Evolutionary conservation across 2,113 vertebrate genomes (phyloP).

Genomic region (Anseranas semipalmata): DNA sequence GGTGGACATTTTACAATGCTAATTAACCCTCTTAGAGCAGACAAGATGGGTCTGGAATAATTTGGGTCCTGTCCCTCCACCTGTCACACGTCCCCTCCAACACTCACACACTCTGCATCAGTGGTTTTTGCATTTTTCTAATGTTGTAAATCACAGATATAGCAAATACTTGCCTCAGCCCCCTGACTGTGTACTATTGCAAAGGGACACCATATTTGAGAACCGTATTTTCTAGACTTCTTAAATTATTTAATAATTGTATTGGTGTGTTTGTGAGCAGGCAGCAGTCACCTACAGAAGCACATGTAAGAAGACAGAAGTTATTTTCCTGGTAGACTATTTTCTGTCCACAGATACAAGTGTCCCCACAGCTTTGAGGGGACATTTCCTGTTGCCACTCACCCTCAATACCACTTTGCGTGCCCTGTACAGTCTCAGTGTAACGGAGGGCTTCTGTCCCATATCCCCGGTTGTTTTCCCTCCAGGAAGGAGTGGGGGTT

Average conservation of each 20-base stretch:
- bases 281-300: neutral
- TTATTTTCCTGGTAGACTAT: neutral
- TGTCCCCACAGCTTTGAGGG: neutral
- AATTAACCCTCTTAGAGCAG: neutral
- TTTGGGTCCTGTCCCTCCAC: neutral
- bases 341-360: neutral
- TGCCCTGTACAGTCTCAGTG: neutral
- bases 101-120: accelerated
- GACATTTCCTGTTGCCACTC: neutral
- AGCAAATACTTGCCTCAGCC: neutral
- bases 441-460: neutral
- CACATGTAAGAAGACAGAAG: neutral
- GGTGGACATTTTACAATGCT: neutral
- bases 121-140: neutral
- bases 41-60: neutral
- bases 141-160: neutral
- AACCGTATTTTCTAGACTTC: neutral
- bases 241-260: neutral
- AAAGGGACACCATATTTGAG: neutral
- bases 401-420: accelerated
- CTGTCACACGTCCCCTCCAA: neutral
- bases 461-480: neutral
- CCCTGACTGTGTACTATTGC: neutral
- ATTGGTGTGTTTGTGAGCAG: neutral
- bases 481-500: neutral